Conservation (phyloP, 2,797 vertebrate species). For the Discoglossus pictus region DNA sequence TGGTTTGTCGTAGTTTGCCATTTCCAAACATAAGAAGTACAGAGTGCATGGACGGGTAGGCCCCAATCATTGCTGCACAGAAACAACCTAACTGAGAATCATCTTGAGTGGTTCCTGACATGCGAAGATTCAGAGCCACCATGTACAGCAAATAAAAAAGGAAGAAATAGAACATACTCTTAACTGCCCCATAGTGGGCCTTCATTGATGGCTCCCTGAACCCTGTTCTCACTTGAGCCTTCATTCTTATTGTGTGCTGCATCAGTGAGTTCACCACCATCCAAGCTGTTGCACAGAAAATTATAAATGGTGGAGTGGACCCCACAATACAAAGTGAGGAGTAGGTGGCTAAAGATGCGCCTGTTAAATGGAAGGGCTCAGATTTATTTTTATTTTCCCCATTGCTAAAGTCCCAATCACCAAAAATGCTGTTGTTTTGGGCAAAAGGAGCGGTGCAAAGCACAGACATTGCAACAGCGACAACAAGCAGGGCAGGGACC, state of each 20-base stretch:
- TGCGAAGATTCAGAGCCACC: conserved; percentile 7
- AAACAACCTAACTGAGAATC: background rate
- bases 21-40: conserved; percentile 24
- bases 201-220: conserved; percentile 34
- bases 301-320: conserved; percentile 4
- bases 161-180: conserved; percentile 19
- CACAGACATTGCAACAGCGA: background rate
- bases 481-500: conserved; percentile 9
- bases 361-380: background rate
- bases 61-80: conserved; percentile 4
- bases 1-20: conserved; percentile 8
- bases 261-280: conserved; percentile 20
- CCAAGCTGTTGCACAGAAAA: conserved; percentile 24
- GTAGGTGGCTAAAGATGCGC: background rate
- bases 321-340: background rate
- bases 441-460: background rate
- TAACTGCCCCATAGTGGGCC: conserved; percentile 32
- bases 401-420: background rate
- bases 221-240: conserved; percentile 25
- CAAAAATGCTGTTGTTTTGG: background rate
- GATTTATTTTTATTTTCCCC: background rate
- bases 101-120: background rate
- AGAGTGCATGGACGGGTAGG: conserved; percentile 39
- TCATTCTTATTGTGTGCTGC: conserved; percentile 24
- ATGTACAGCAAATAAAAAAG: conserved; percentile 22